Percentiles rank a stretch among this genome's conserved stretches.
Evolutionary conservation across 2,113 vertebrate genomes (phyloP).

Genomic region (human (Homo sapiens)): DNA sequence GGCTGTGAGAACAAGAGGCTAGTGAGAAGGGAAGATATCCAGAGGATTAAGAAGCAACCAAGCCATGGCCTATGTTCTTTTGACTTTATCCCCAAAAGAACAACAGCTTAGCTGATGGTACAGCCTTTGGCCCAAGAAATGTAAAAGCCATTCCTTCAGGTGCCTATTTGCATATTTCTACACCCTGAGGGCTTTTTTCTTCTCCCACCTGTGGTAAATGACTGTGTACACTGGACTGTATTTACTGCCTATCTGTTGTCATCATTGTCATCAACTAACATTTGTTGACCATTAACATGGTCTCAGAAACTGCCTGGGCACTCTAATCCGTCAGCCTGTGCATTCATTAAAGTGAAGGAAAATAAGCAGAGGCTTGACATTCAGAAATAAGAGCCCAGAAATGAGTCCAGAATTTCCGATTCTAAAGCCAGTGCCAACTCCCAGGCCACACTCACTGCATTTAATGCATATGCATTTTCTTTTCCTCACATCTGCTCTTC

Average conservation of each 20-base stretch:
- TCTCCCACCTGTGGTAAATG: neutral
- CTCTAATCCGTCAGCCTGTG: constrained; percentile 19
- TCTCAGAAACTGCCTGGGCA: constrained; percentile 19
- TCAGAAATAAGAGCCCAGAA: constrained; percentile 39
- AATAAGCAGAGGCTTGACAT: constrained; percentile 42
- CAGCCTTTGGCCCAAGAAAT: neutral
- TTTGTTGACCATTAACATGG: constrained; percentile 17
- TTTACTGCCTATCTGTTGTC: neutral
- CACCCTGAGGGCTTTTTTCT: neutral
- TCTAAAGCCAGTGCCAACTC: neutral
- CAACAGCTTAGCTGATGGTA: neutral
- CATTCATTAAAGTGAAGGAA: constrained; percentile 46
- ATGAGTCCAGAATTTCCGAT: constrained; percentile 20
- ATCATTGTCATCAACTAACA: neutral
- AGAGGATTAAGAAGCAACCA: neutral
- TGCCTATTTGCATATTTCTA: neutral
- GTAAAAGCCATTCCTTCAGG: neutral
- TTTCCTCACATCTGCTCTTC: neutral
- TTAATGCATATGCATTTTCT: constrained; percentile 27
- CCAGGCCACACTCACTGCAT: neutral
- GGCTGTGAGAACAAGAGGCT: constrained; percentile 11
- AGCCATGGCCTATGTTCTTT: neutral
- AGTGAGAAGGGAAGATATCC: neutral
- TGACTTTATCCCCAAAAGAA: neutral
- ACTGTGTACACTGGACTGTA: neutral